phyloP scores from a whole-genome alignment of 2,797 vertebrate genomes.

The Clarias fuscus region DNA sequence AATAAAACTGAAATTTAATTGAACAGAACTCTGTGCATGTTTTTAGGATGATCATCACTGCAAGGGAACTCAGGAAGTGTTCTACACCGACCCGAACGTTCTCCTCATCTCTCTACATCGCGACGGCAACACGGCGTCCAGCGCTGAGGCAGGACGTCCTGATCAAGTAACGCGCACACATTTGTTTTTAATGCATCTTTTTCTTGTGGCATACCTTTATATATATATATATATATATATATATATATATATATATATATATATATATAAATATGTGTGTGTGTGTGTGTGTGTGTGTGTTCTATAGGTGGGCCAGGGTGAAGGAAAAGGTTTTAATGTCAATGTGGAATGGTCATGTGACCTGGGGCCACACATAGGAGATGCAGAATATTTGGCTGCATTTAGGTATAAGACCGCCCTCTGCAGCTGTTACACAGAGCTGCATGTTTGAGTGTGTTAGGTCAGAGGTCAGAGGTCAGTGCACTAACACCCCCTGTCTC shows the following conservation, averaged over 20 bases:
- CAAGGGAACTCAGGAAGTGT: constrained; percentile 87
- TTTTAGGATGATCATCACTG: constrained; percentile 91
- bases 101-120: constrained; percentile 93
- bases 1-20: no score
- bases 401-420: constrained; percentile 79
- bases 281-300: constrained; percentile 30
- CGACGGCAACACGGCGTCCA: constrained; percentile 83
- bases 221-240: constrained; percentile 36
- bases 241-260: constrained; percentile 27
- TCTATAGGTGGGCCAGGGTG: constrained; percentile 42
- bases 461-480: not conserved
- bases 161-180: not conserved
- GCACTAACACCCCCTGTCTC: constrained; percentile 11
- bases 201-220: not conserved
- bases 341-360: constrained; percentile 90
- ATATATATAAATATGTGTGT: constrained; percentile 24
- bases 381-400: constrained; percentile 91
- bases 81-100: constrained; percentile 86
- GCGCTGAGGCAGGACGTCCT: constrained; percentile 63
- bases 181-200: no score
- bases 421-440: not conserved
- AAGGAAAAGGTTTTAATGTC: constrained; percentile 85
- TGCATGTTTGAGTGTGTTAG: not conserved
- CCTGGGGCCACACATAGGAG: constrained; percentile 86
- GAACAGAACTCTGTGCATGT: not conserved